Conservation (phyloP, 2,888 invertebrate species). For the Luffia ferchaultella region DNA sequence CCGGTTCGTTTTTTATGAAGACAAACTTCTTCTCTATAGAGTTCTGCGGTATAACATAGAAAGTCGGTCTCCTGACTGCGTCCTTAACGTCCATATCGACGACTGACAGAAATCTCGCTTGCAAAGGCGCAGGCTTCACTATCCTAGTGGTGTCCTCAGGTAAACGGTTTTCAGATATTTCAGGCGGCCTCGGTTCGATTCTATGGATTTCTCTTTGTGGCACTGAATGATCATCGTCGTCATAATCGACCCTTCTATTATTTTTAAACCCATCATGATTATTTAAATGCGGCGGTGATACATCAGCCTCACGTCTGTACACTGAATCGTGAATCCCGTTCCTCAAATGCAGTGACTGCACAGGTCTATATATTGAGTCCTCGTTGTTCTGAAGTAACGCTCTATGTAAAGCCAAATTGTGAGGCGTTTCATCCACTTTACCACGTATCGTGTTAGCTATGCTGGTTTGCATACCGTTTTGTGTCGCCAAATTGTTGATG, state of each 20-base stretch:
- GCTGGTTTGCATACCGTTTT: conserved; percentile 27
- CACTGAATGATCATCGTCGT: conserved; percentile 42
- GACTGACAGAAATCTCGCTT: conserved; percentile 41
- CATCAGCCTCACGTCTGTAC: conserved; percentile 35
- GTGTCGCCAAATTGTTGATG: conserved; percentile 29
- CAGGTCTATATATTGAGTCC: conserved; percentile 33
- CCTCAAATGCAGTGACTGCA: conserved; percentile 27
- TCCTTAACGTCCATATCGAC: conserved; percentile 45
- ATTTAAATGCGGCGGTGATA: conserved; percentile 32
- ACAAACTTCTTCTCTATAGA: conserved; percentile 69
- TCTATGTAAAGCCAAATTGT: conserved; percentile 44
- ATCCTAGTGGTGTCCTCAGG: conserved; percentile 29
- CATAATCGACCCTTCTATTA: conserved; percentile 41
- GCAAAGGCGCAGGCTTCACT: conserved; percentile 50
- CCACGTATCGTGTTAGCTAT: conserved; percentile 36
- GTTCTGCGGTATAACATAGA: conserved; percentile 53
- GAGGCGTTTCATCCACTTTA: conserved; percentile 37
- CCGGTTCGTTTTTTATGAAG: conserved; percentile 69
- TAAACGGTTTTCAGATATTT: conserved; percentile 39
- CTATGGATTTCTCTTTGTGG: conserved; percentile 30
- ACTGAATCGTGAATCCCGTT: conserved; percentile 43
- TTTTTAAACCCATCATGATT: conserved; percentile 43
- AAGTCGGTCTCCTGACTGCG: conserved; percentile 29
- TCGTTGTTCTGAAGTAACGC: conserved; percentile 37
- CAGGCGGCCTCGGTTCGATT: conserved; percentile 33